Evolutionary conservation across 2,888 invertebrate genomes (phyloP), one percentile per base, ranked within the genome.

Genomic region (Diarsia mendica): DNA sequence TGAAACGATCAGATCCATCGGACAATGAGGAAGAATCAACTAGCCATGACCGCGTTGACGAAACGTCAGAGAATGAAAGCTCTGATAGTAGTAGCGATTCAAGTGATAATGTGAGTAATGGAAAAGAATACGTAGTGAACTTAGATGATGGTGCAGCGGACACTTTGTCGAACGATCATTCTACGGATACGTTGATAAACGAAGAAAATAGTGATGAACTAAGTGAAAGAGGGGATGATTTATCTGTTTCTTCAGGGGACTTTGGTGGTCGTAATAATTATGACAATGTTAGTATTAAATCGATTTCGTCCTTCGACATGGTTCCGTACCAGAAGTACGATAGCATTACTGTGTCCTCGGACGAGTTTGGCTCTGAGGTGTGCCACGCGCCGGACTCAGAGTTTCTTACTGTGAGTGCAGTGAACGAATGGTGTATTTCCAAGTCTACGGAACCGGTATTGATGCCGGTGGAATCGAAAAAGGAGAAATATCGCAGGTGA

Each of bases 401-500:
- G 89, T 95, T 95, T 88, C 92, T 96, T 78, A 96, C 96, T 86
- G 95, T 96, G 90, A 96, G 96, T 95, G 96, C 96, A 91, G 96
- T 96, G 91, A 96, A 96, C 91, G 96, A 96, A 90, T 96, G 96
- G 95, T 96, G 96, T 91, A 93, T 96, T 85, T 92, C 95, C 86
- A 94, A 95, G 91, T 94, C 95, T 74, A 88, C 90, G 82, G 94
- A 94, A 91, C 94, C 95, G 89, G 92, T 94, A 90, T 92, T 95
- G 88, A 89, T 96, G 88, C 95, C 94, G 78, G 93, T 94, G 87
- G 95, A 96, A 94, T 93, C 95, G 51, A 96, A 96, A 93, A 96
- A 95, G 92, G 96, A 96, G 90, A 96, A 96, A 92, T 96, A 96
- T 93, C 92, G 95, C 92, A 96, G 96, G 96, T 96, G 92, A 95